Evolutionary conservation across 1,140 invertebrate species (phyloP), one percentile per base, ranked within the genome.

Genomic region (Achatina immaculata): DNA sequence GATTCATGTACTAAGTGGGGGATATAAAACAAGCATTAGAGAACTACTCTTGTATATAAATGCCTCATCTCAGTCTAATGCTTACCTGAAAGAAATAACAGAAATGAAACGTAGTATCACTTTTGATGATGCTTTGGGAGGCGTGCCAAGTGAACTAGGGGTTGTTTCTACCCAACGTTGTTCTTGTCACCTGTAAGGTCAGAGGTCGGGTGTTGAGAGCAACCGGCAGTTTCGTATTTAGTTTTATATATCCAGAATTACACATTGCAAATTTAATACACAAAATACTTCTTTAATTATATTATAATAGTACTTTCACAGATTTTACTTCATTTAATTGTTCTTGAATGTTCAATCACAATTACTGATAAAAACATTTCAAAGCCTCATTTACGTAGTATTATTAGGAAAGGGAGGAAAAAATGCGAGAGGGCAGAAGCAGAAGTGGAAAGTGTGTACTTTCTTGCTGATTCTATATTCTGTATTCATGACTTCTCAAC

Each of bases 171-270:
- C 31, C 58, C 58, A 62, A 62, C 58, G 58, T 62, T 62, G 58
- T 62, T 62, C 58, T 62, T 31, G 58, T 62, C 58, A 62, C 58
- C 58, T 62, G 58, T 62, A 62, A 62, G 58, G 58, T 62, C 58
- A 62, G 58, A 62, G 58, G 58, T 62, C n/a, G 58, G 6, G 28
- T 9, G 28, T 9, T 62, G 9, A 62, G 4, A 31, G 6, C 55
- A 58, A 4, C 4, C 55, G n/a, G n/a, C 16, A 62, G 58, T 62
- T 62, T 62, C 58, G 58, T 28, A 62, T 62, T 62, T 31, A n/a
- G n/a, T n/a, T n/a, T n/a, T n/a, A n/a, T n/a, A n/a, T n/a, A n/a
- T n/a, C n/a, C n/a, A n/a, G n/a, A n/a, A n/a, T n/a, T n/a, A n/a
- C n/a, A n/a, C n/a, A n/a, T n/a, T n/a, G n/a, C n/a, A n/a, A n/a